These are phyloP conservation scores for Zaprionus africanus DNA, from an alignment of 1,140 invertebrate species.

Conservation along the genomic window DNA sequence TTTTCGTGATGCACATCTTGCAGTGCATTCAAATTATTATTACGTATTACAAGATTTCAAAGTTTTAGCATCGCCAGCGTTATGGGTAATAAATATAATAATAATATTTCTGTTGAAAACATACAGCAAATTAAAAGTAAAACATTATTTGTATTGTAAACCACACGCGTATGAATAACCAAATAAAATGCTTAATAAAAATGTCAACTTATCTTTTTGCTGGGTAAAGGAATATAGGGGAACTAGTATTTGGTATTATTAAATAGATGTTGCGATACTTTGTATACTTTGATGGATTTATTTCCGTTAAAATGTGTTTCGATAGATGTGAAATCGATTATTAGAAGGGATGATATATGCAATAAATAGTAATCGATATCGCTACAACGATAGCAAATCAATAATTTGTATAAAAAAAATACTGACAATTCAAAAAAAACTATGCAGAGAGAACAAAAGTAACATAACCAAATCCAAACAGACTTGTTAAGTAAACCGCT, in stretches of 20 bases:
- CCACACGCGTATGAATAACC: conserved; percentile 83
- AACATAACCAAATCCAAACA: background rate
- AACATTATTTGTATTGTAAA: conserved; percentile 83
- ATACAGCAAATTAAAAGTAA: conserved; percentile 63
- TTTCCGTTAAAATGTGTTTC: background rate
- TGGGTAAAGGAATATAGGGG: background rate
- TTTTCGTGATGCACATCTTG: conserved; percentile 71
- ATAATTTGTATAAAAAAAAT: background rate
- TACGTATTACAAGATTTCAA: conserved; percentile 63
- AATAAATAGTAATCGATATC: background rate
- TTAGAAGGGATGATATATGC: too few relatives aligned
- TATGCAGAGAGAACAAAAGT: background rate
- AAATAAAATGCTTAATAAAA: conserved; percentile 82
- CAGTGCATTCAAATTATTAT: conserved; percentile 55
- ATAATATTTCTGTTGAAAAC: conserved; percentile 78
- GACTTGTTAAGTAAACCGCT: too few relatives aligned
- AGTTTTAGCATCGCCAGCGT: conserved; percentile 67
- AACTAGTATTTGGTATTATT: too few relatives aligned
- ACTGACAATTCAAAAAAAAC: background rate
- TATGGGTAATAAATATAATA: conserved; percentile 65
- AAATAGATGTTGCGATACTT: too few relatives aligned
- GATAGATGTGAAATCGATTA: background rate
- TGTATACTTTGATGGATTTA: too few relatives aligned
- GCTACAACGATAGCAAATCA: background rate
- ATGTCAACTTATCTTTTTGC: conserved; percentile 1